Base-by-base conservation (phyloP, 2,888 invertebrate species). In the Harmothoe impar region DNA sequence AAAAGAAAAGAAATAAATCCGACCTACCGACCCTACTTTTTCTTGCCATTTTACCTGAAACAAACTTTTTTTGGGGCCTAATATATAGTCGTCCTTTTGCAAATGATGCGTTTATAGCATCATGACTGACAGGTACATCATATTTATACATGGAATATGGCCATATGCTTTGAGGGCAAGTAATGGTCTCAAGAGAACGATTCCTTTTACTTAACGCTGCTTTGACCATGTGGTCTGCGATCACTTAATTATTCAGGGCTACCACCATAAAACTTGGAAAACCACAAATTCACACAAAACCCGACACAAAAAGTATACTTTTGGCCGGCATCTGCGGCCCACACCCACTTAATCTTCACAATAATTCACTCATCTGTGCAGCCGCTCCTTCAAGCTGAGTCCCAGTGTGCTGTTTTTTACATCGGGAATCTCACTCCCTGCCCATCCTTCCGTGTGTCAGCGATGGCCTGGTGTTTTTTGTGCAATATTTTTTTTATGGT, bases 291-390 rank as follows among this genome's bases (percentile, higher is more conserved):
- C 7, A 62, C n/a, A n/a, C 62, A 62, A 62, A 62, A 62, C 62
- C 62, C n/a, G n/a, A 20, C n/a, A n/a, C 20, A 20, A 62, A 62
- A 62, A 62, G 7, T 5, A 62, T n/a, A 62, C 3, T 62, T n/a
- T 20, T 62, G 77, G 77, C 10, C n/a, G 77, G 77, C 77, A 77
- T 31, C 31, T 77, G 77, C 25, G 5, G 31, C 29, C 77, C 20
- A 31, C 77, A n/a, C 20, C 35, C 81, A 81, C 81, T 81, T 81
- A 33, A 43, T 81, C 35, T 81, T 81, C 35, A 81, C 81, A 81
- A 10, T 35, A 81, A 17, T 43, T 81, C 31, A 81, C 33, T 81
- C 81, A 35, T 35, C n/a, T 81, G 35, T 33, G 43, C 81, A 81
- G 33, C 81, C 25, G 29, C 81, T 23, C n/a, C 35, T 33, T 23